Evolutionary conservation across 2,797 vertebrate species (phyloP).

Genomic region (Calcarius lapponicus): DNA sequence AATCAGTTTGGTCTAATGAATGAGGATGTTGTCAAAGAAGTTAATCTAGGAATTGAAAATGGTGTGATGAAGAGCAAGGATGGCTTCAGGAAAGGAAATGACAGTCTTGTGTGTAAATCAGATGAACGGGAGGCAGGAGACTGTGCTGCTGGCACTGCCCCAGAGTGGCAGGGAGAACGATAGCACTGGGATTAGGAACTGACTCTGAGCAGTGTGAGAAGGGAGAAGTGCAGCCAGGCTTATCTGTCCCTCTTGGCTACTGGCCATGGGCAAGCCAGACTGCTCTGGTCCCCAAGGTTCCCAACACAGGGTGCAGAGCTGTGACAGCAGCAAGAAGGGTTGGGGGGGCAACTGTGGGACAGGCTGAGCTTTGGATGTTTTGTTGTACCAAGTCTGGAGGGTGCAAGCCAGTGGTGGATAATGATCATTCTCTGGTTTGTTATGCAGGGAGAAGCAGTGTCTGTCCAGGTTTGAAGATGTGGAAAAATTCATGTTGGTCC

Average conservation of each 20-base stretch:
- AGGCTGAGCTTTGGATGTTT: neutral
- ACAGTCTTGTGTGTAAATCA: neutral
- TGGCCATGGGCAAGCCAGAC: neutral
- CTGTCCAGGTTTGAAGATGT: neutral
- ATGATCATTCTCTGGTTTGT: neutral
- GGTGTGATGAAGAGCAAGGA: neutral
- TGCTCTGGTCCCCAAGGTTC: neutral
- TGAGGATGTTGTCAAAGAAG: conserved; percentile 1
- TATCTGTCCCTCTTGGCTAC: neutral
- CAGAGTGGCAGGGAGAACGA: neutral
- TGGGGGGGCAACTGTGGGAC: neutral
- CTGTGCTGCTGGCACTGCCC: neutral
- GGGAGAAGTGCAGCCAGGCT: neutral
- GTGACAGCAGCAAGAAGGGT: rapidly evolving
- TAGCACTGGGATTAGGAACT: neutral
- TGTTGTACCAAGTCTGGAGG: neutral
- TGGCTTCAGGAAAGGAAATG: neutral
- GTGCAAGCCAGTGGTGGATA: neutral
- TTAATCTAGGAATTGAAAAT: conserved; percentile 20
- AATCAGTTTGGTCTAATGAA: conserved; percentile 22
- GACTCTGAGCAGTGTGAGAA: neutral
- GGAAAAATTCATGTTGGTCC: neutral
- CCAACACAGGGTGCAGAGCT: neutral
- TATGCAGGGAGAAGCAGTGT: neutral
- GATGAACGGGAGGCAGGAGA: neutral